These are phyloP conservation scores for Hirundo rustica DNA, from an alignment of 2,797 vertebrate species.

Conservation along the genomic window DNA sequence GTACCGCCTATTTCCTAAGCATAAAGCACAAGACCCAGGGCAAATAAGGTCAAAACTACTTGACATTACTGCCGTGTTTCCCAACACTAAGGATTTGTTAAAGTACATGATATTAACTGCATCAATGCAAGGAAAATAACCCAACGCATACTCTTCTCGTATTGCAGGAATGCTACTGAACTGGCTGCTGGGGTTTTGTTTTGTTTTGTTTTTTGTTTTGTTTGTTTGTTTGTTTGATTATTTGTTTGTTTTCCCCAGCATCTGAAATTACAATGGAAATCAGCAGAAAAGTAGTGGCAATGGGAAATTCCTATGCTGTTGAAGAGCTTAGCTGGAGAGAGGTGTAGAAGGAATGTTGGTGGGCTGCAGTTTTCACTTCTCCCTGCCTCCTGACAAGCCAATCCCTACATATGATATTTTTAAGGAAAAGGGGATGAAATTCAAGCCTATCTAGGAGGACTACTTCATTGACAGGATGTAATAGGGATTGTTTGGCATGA, in stretches of 20 bases:
- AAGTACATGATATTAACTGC: neutral
- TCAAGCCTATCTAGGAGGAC: neutral
- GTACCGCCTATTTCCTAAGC: neutral
- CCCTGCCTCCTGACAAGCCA: neutral
- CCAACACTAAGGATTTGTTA: neutral
- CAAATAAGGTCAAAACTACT: neutral
- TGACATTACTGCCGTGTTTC: neutral
- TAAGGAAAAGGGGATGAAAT: neutral
- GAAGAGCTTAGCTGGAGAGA: conserved; percentile 78
- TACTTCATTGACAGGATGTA: neutral
- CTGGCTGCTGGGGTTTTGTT: no score
- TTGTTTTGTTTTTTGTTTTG: no score
- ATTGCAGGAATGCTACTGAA: neutral
- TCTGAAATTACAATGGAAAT: neutral
- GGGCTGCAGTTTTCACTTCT: conserved; percentile 75
- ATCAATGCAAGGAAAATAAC: neutral
- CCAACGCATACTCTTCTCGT: neutral
- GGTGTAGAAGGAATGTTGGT: conserved; percentile 80
- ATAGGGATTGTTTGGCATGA: neutral
- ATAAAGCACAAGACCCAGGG: neutral
- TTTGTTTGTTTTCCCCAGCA: neutral
- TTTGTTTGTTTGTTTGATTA: no score
- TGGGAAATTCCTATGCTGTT: conserved; percentile 82
- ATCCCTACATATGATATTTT: neutral
- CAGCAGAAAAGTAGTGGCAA: conserved; percentile 46